A percentile compares a stretch with the other conserved stretches of the same genome.
phyloP scores from a whole-genome alignment of 2,113 vertebrate species.

The Columba janthina region DNA sequence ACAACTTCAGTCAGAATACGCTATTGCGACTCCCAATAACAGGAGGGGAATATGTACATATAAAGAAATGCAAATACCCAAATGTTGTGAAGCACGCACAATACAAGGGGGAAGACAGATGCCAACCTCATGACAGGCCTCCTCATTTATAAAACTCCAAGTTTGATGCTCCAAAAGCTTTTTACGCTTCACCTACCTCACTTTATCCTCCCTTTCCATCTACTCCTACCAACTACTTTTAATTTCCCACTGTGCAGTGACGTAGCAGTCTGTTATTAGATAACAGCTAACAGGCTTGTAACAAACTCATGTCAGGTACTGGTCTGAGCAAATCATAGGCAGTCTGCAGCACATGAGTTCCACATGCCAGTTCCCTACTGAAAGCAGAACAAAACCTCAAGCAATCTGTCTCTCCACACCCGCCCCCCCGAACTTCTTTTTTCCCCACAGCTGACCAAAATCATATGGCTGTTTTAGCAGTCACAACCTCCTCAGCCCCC shows the following conservation, averaged over 20 bases:
- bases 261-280: constrained; percentile 17
- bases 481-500: not conserved
- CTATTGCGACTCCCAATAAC: not conserved
- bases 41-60: not conserved
- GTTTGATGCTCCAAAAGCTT: not conserved
- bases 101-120: not conserved
- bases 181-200: not conserved
- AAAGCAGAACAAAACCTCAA: not conserved
- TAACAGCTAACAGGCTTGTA: constrained; percentile 16
- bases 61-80: not conserved
- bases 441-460: not conserved
- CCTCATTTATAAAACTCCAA: not conserved
- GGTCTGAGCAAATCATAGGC: not conserved
- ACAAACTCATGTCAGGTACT: not conserved
- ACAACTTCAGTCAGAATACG: not conserved
- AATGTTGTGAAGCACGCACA: not conserved
- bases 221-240: not conserved
- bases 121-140: not conserved
- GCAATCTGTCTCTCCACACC: not conserved
- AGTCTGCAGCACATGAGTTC: not conserved
- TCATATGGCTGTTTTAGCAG: not conserved
- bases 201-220: not conserved
- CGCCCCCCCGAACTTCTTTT: not conserved
- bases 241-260: constrained; percentile 20
- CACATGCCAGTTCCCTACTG: not conserved